Evolutionary conservation across 2,888 invertebrate species (phyloP).

Genomic region (Dione juno): DNA sequence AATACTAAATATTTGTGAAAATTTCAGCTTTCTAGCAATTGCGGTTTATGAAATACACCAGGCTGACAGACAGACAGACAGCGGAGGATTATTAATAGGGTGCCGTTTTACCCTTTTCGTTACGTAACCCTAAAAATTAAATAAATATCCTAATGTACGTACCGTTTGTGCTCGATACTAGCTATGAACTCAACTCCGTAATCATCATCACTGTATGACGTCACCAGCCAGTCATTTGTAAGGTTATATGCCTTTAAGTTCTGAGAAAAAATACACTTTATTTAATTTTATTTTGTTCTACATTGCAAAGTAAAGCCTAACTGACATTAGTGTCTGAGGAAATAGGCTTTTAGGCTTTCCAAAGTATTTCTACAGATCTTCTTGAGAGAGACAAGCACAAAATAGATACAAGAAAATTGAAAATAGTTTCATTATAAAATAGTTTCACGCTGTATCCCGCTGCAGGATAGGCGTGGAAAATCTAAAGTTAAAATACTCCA

Average conservation of each 20-base stretch:
- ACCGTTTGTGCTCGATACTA: conserved; percentile 87
- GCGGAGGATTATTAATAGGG: too few species aligned
- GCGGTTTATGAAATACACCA: too few species aligned
- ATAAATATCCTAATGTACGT: too few species aligned
- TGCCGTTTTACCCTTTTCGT: too few species aligned
- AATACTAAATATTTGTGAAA: too few species aligned
- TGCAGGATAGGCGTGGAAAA: too few species aligned
- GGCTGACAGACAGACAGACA: too few species aligned
- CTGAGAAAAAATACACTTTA: conserved; percentile 53
- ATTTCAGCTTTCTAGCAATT: too few species aligned
- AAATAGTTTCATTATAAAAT: not conserved
- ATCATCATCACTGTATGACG: conserved; percentile 88
- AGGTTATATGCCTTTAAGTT: conserved; percentile 77
- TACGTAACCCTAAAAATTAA: too few species aligned
- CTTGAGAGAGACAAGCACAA: not conserved
- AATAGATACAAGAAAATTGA: not conserved
- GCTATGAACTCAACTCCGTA: conserved; percentile 89
- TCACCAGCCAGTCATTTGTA: conserved; percentile 85
- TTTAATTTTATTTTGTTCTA: not conserved
- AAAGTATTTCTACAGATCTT: not conserved
- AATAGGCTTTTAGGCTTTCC: not conserved
- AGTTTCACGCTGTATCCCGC: not conserved
- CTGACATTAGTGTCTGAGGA: not conserved
- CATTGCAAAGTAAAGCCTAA: not conserved
- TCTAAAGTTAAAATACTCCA: too few species aligned